Conservation (phyloP, 2,797 vertebrate species). For the Brachyalestes nurse region DNA sequence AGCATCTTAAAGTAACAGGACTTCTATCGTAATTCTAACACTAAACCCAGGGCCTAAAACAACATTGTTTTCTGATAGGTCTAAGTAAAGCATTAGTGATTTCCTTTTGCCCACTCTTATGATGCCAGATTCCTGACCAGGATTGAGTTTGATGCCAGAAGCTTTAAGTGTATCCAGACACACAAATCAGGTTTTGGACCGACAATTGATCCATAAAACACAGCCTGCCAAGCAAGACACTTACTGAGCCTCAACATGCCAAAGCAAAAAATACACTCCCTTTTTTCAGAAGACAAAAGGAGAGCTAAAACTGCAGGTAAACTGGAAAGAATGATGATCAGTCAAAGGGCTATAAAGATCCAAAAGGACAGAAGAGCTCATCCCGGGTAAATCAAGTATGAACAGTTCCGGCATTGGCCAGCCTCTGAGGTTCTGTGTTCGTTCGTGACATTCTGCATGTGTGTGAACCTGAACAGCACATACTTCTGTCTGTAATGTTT, state of each 20-base stretch:
- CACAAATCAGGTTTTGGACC: conserved; percentile 38
- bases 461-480: background rate
- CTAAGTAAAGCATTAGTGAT: conserved; percentile 11
- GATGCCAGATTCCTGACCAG: conserved; percentile 15
- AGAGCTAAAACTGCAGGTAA: background rate
- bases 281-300: conserved; percentile 22
- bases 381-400: background rate
- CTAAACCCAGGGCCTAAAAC: background rate
- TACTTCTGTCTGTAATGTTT: background rate
- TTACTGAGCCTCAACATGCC: conserved; percentile 24
- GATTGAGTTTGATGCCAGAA: background rate
- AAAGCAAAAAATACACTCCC: conserved; percentile 28
- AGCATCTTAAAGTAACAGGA: background rate
- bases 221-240: conserved; percentile 4
- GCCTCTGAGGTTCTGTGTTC: background rate
- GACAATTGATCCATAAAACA: conserved; percentile 29
- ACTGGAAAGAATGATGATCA: background rate
- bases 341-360: background rate
- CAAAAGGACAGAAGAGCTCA: background rate
- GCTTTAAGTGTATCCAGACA: conserved; percentile 35
- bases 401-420: background rate
- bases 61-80: conserved; percentile 1
- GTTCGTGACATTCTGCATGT: background rate
- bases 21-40: background rate
- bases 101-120: background rate